These are phyloP conservation scores for Myodes glareolus DNA, from an alignment of 2,113 vertebrate species.

Conservation along the genomic window DNA sequence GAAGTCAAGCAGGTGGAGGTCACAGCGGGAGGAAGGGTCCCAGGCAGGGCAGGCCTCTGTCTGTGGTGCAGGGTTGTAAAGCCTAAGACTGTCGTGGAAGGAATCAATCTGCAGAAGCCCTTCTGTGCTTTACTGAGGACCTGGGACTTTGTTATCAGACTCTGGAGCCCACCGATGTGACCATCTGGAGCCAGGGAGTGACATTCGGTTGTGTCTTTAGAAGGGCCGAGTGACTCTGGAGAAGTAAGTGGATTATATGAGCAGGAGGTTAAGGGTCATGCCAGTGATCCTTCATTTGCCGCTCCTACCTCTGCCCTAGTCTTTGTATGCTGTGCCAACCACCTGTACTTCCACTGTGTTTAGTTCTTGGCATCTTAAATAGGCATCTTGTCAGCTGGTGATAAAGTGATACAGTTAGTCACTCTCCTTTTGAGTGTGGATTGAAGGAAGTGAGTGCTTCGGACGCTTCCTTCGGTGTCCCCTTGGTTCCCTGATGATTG, in stretches of 20 bases:
- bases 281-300: background rate
- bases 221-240: background rate
- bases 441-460: background rate
- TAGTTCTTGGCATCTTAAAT: rapidly evolving
- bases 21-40: background rate
- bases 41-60: rapidly evolving
- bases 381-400: background rate
- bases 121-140: background rate
- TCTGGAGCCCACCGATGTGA: background rate
- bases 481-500: background rate
- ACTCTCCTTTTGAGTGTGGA: background rate
- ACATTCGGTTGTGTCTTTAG: background rate
- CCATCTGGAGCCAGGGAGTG: background rate
- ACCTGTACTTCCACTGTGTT: no score
- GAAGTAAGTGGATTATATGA: background rate
- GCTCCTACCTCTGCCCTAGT: background rate
- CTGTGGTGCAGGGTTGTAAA: background rate
- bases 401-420: background rate
- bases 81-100: background rate
- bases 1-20: background rate
- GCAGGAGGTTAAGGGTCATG: background rate
- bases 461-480: no score
- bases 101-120: background rate
- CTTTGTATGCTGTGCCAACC: rapidly evolving
- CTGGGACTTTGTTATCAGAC: background rate